A percentile compares a stretch with the other conserved stretches of the same genome.
These are phyloP conservation scores for Sthenelais limicola DNA, from an alignment of 2,888 invertebrate species.

Conservation along the genomic window DNA sequence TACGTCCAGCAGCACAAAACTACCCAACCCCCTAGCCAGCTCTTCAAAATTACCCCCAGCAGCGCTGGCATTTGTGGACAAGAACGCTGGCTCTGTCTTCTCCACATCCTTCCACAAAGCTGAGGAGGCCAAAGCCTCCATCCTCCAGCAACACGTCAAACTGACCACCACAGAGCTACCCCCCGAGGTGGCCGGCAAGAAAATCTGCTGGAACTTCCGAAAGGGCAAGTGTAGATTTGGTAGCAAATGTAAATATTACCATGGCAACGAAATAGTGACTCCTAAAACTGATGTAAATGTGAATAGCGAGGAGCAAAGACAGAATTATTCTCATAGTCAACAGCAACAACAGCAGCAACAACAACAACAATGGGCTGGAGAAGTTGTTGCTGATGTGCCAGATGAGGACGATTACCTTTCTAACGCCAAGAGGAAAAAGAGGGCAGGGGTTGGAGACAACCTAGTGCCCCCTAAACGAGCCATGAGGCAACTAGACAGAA, in stretches of 20 bases:
- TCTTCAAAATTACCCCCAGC: constrained; percentile 49
- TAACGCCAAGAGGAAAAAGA: constrained; percentile 77
- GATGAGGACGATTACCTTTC: constrained; percentile 70
- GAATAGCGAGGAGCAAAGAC: constrained; percentile 2
- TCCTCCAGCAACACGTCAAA: constrained; percentile 92
- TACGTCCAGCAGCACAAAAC: neutral
- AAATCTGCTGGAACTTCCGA: constrained; percentile 93
- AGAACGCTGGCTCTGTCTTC: constrained; percentile 79
- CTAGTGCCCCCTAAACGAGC: constrained; percentile 89
- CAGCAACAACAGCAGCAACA: neutral
- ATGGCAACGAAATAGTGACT: constrained; percentile 81
- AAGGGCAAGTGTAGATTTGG: constrained; percentile 93
- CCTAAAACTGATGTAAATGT: neutral
- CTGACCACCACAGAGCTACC: constrained; percentile 78
- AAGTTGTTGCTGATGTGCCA: neutral
- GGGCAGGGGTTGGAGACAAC: constrained; percentile 84
- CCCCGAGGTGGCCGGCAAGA: constrained; percentile 77
- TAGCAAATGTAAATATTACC: constrained; percentile 92
- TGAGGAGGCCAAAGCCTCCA: constrained; percentile 87
- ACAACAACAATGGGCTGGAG: neutral
- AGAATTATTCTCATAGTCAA: neutral
- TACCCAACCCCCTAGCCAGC: constrained; percentile 53
- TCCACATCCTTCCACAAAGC: constrained; percentile 89
- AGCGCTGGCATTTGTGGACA: constrained; percentile 39
- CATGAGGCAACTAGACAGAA: constrained; percentile 76